Base-by-base conservation (phyloP, 2,888 invertebrate genomes). In the Rhaphigaster nebulosa region DNA sequence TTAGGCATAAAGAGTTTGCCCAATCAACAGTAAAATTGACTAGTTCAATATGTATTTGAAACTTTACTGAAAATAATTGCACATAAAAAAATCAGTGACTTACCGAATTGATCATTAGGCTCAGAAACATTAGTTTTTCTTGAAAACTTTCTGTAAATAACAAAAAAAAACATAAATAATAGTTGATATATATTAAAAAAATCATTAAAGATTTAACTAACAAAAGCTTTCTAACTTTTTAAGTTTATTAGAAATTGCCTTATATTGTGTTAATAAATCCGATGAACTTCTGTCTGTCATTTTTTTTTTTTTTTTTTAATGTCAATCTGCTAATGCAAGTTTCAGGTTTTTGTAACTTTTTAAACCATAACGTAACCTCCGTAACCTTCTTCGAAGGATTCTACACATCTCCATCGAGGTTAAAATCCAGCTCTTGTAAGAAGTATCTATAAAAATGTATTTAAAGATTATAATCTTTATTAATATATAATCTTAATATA, bases 91-190 rank as follows among this genome's bases (percentile, higher is more conserved):
- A 34, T 65, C 4, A 29, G 18, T 18, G 29, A 92, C 93, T 93
- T 93, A 93, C 96, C 95, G 93, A 97, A 97, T 92, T 97, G 96
- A 92, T 96, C 96, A 76, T 96, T 96, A 0, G 97, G 97, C 94
- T 97, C 97, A 0, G 96, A 95, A 89, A 97, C 95, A 93, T 97
- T 97, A 4, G 97, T 97, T 93, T 96, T 96, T 87, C 96, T 95
- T 93, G 96, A 94, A 93, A 96, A 96, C 91, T 96, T 95, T 93
- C 96, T 96, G 93, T 54, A 94, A 95, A 38, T 93, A 91, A 92
- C 88, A 90, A 89, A 84, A 88, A 50, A n/a, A 13, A 80, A 34
- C 91, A 52, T 50, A 56, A 90, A 50, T 29, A 70, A 41, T 4
- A 34, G 50, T 34, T 50, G 80, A 45, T 89, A 91, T n/a, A 70